Evolutionary conservation across 2,888 invertebrate species (phyloP), one percentile per base, ranked within the genome.

Genomic region (Zeuzera pyrina): DNA sequence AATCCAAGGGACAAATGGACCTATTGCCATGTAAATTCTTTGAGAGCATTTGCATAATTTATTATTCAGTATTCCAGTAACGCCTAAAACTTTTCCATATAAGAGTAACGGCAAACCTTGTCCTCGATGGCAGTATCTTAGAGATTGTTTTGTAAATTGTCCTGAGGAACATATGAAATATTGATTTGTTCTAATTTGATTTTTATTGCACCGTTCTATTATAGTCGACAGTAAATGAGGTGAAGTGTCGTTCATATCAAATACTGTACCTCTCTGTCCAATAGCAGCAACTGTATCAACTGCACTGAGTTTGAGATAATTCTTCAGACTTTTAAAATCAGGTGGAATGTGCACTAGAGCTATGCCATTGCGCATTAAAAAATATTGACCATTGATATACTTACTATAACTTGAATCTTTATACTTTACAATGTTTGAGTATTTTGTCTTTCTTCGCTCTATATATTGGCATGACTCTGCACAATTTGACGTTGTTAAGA

Each of bases 101-200:
- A 64, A 34, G 12, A 72, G 36, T 12, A 72, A 43, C 2, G 73
- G 72, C 4, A 55, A 35, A 2, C 73, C 74, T 40, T 66, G 53
- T 34, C 43, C 41, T 16, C 47, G 36, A 16, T 41, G 40, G 33
- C 57, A 58, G 10, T 38, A n/a, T n/a, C n/a, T n/a, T n/a, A n/a
- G 25, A 14, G 10, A 31, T n/a, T n/a, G n/a, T 8, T 31, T 45
- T 29, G 22, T 55, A n/a, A n/a, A n/a, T n/a, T n/a, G n/a, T n/a
- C n/a, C 57, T n/a, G 35, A 35, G 3, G 60, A 41, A 34, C 72
- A 73, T 8, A 71, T 37, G 32, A 56, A 59, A 40, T 55, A 50
- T 23, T 49, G 52, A 8, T 24, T 29, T 2, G 22, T 30, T 26
- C 31, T 30, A 12, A 24, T 30, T 0, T 25, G 33, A 5, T 39